phyloP scores from a whole-genome alignment of 2,113 vertebrate species.

The Nibea coibor region DNA sequence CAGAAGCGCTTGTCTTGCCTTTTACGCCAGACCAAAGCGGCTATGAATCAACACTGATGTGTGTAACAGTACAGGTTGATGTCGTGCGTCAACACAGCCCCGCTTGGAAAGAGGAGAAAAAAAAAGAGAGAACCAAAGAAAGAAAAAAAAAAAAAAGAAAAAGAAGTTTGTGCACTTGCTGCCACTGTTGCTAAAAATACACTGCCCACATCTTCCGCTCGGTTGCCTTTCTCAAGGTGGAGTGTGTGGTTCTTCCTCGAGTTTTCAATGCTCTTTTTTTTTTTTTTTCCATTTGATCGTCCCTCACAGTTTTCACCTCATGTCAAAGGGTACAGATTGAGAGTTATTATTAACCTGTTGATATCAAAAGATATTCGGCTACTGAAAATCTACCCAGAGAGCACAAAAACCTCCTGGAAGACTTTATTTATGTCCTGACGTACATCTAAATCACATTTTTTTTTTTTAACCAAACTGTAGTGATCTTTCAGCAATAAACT shows the following conservation, averaged over 20 bases:
- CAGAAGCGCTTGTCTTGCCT: slow-evolving; percentile 68
- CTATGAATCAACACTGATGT: slow-evolving; percentile 70
- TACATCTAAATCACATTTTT: not conserved
- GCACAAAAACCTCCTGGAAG: not conserved
- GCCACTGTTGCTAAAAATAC: slow-evolving; percentile 77
- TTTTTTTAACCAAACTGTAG: not conserved
- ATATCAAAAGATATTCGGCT: not conserved
- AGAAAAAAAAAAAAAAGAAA: slow-evolving; percentile 52
- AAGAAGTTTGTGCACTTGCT: slow-evolving; percentile 79
- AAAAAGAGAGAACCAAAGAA: not conserved
- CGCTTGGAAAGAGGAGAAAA: slow-evolving; percentile 52
- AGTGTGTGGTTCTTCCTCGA: slow-evolving; percentile 68
- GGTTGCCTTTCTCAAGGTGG: slow-evolving; percentile 58
- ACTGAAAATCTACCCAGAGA: not conserved
- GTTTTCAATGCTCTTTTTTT: slow-evolving; percentile 37
- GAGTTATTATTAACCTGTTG: slow-evolving; percentile 53
- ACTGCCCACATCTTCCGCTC: slow-evolving; percentile 72
- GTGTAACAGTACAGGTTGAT: slow-evolving; percentile 71
- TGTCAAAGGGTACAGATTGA: not conserved
- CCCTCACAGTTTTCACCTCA: slow-evolving; percentile 23
- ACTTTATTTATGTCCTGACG: not conserved
- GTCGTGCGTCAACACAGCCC: slow-evolving; percentile 59
- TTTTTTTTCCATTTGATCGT: slow-evolving; percentile 57
- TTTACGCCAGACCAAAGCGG: slow-evolving; percentile 75
- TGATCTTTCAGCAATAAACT: not conserved